Evolutionary conservation across 2,113 vertebrate genomes (phyloP), one percentile per base, ranked within the genome.

Genomic region (Equus quagga): DNA sequence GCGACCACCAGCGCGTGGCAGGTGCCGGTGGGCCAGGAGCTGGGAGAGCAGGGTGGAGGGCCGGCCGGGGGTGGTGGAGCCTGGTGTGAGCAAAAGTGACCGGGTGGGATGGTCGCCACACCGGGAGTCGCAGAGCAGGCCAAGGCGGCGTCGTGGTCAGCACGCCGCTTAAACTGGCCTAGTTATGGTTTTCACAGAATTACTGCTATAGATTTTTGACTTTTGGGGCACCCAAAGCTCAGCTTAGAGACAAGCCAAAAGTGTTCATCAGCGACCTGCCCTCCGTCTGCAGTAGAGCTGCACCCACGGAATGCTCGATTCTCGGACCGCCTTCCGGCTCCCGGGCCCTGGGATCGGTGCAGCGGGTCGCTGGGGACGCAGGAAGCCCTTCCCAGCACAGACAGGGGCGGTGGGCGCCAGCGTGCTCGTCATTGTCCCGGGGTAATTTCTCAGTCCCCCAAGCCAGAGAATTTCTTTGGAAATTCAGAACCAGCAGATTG

Each of bases 71-170:
- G 41, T 33, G 60, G 13, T 6, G n/a, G 65, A 60, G 36, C 60
- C 85, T 94, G 93, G 1, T 92, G 46, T 84, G 93, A 97, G 72
- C 72, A 78, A 82, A 91, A 96, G 41, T 97, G 89, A 96, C 87
- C 65, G 96, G 94, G 93, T 97, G 51, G 60, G 95, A 33, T 8
- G 60, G 41, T 62, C 79, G 90, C 86, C 92, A 60, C 49, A 73
- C 84, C 41, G n/a, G 60, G 83, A 78, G 86, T 3, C 3, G 84
- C 46, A 24, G 79, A 75, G 31, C 67, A 73, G 70, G 44, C 76
- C 26, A 54, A 79, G 69, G n/a, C 67, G 70, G 5, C 8, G 3
- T 82, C 2, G 10, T 33, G 82, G 84, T 65, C 23, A 15, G 10
- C 31, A 33, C 12, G 4, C 60, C 83, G 0, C 0, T 62, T 69